These are phyloP conservation scores for Aeoliscus strigatus DNA, from an alignment of 2,797 vertebrate genomes.

Conservation along the genomic window DNA sequence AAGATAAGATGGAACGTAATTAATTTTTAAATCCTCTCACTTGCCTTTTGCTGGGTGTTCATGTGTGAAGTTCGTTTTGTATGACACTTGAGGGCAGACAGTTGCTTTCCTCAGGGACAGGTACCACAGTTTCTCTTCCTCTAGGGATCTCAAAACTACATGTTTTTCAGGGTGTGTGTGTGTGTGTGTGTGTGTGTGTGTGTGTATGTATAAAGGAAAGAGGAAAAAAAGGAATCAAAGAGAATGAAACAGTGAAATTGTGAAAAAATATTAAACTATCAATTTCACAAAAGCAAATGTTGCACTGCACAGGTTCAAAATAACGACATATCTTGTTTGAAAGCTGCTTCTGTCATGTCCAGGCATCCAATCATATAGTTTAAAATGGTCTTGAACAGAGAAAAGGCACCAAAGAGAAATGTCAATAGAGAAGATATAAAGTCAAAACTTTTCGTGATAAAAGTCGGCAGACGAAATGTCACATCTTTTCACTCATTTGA, in stretches of 20 bases:
- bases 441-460: neutral
- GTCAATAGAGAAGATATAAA: slow-evolving; percentile 1
- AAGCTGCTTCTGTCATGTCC: slow-evolving; percentile 32
- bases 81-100: slow-evolving; percentile 32
- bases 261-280: too few relatives aligned
- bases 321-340: too few relatives aligned
- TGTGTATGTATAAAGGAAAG: too few relatives aligned
- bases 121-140: slow-evolving; percentile 18
- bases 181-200: too few relatives aligned
- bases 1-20: slow-evolving; percentile 51
- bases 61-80: slow-evolving; percentile 8
- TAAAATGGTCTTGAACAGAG: slow-evolving; percentile 10
- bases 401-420: slow-evolving; percentile 5
- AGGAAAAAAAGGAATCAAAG: too few relatives aligned
- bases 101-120: slow-evolving; percentile 40
- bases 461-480: slow-evolving; percentile 3
- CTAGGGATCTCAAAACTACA: slow-evolving; percentile 6
- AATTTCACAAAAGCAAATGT: too few relatives aligned
- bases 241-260: too few relatives aligned
- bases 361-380: slow-evolving; percentile 15
- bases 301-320: too few relatives aligned
- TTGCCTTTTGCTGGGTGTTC: slow-evolving; percentile 6
- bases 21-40: slow-evolving; percentile 47
- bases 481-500: neutral
- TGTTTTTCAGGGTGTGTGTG: slow-evolving; percentile 2